Conservation (phyloP, 2,113 vertebrate species). For the Microcebus lehilahytsara region DNA sequence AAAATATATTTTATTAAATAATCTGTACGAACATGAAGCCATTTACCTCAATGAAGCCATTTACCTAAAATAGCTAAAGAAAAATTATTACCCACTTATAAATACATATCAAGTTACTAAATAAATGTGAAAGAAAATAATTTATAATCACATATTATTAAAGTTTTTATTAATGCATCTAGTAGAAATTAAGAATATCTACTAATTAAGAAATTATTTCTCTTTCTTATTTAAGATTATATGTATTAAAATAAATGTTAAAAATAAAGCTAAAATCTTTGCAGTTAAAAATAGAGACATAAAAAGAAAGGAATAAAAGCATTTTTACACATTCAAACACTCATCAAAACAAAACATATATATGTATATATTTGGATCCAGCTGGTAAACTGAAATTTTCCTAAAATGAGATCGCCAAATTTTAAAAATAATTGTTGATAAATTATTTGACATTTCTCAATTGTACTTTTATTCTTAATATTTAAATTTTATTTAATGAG, state of each 20-base stretch:
- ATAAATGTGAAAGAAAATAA: constrained; percentile 19
- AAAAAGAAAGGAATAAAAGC: not conserved
- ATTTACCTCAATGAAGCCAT: not conserved
- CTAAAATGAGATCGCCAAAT: not conserved
- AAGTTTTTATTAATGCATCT: not conserved
- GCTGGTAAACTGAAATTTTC: not conserved
- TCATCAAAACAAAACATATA: not conserved
- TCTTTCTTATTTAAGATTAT: not conserved
- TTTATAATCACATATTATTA: not conserved
- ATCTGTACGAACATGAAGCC: not conserved
- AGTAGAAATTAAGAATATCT: not conserved
- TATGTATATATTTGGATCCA: not conserved
- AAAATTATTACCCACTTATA: not conserved
- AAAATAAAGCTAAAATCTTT: constrained; percentile 8
- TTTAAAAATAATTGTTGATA: not conserved
- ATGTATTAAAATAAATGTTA: not conserved
- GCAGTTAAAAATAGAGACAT: not conserved
- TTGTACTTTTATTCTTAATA: not conserved
- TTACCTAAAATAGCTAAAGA: not conserved
- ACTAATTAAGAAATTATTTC: not conserved
- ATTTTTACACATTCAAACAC: not conserved
- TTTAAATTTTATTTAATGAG: not conserved
- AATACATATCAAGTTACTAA: not conserved
- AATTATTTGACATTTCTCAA: not conserved
- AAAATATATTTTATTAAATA: not conserved